A percentile compares a stretch with the other conserved stretches of the same genome.
Evolutionary conservation across 2,888 invertebrate genomes (phyloP).

Genomic region (Germaria angustata): DNA sequence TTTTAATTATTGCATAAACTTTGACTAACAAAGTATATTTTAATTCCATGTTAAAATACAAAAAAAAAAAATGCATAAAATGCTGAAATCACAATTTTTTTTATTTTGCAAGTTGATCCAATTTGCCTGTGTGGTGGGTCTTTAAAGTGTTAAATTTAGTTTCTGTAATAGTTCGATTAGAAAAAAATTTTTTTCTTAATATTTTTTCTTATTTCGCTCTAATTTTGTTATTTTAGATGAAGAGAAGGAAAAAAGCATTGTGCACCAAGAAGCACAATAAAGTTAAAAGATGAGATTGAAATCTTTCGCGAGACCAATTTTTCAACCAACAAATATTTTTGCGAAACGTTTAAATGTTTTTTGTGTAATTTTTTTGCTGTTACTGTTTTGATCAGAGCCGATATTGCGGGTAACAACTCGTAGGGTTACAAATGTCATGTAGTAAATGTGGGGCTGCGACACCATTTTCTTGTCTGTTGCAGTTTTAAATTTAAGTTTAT

Average conservation of each 20-base stretch:
- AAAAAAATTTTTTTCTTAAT: neutral
- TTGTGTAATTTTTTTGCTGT: neutral
- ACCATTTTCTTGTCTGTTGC: neutral
- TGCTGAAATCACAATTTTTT: neutral
- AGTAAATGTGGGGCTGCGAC: slow-evolving; percentile 30
- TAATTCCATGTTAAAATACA: neutral
- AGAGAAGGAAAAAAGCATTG: neutral
- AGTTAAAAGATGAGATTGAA: slow-evolving; percentile 53
- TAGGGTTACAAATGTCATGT: slow-evolving; percentile 62
- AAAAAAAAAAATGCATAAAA: neutral
- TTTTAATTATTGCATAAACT: no score
- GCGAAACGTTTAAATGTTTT: slow-evolving; percentile 44
- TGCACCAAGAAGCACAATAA: neutral
- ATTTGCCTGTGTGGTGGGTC: slow-evolving; percentile 2
- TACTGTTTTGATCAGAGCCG: slow-evolving; percentile 24
- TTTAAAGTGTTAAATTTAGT: slow-evolving; percentile 47
- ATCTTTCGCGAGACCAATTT: slow-evolving; percentile 57
- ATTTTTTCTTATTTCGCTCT: slow-evolving; percentile 29
- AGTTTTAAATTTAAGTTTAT: neutral
- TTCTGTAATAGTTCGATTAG: neutral
- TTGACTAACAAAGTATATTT: no score
- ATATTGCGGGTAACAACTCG: slow-evolving; percentile 36
- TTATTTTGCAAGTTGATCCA: neutral
- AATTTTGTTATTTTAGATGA: slow-evolving; percentile 18
- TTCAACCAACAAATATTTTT: slow-evolving; percentile 54